These are phyloP conservation scores for Zaprionus davidi DNA, from an alignment of 1,140 invertebrate genomes.

Conservation along the genomic window DNA sequence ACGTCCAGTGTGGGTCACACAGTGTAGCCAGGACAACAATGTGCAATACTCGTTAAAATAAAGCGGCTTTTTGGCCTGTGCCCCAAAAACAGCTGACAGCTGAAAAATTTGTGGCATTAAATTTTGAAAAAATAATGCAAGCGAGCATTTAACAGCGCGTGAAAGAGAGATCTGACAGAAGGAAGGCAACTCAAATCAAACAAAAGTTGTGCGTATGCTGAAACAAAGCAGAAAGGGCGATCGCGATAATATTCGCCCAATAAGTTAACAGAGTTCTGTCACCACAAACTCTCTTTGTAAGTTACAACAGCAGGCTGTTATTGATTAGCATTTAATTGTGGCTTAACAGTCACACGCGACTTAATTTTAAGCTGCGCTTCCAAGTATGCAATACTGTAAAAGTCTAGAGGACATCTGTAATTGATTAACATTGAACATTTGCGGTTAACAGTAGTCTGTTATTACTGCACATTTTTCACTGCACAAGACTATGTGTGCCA, in stretches of 20 bases:
- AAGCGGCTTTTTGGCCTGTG: conserved; percentile 38
- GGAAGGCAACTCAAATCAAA: no score
- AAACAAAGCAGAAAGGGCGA: no score
- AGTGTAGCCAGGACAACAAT: conserved; percentile 33
- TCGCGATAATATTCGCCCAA: no score
- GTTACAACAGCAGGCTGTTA: no score
- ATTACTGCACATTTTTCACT: not conserved
- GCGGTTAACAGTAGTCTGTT: not conserved
- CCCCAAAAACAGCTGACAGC: conserved; percentile 52
- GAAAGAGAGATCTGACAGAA: no score
- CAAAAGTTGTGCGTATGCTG: no score
- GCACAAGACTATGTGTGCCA: not conserved
- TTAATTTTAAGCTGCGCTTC: not conserved
- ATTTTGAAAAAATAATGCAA: conserved; percentile 50
- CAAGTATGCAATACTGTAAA: conserved; percentile 21
- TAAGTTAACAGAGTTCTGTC: no score
- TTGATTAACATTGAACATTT: not conserved
- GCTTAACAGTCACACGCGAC: not conserved
- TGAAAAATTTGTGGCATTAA: conserved; percentile 58
- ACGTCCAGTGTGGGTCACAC: conserved; percentile 51
- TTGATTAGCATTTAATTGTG: not conserved
- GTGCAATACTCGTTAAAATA: conserved; percentile 65
- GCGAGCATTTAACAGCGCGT: not conserved
- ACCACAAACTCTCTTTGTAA: no score
- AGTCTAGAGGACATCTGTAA: not conserved